phyloP scores from a whole-genome alignment of 2,888 invertebrate genomes.

The Dasypolia templi region DNA sequence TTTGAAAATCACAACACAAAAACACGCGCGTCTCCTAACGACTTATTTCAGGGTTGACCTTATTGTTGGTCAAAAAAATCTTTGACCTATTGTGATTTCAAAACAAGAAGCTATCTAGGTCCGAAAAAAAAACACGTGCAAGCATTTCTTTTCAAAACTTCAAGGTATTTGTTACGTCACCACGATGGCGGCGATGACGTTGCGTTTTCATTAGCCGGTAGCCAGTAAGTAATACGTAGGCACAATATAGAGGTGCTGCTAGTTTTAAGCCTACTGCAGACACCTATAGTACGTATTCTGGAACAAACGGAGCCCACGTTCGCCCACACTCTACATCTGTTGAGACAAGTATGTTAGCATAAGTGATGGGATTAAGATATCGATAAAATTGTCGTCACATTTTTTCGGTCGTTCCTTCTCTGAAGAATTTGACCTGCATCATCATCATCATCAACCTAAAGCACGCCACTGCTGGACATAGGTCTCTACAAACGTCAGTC shows the following conservation, averaged over 20 bases:
- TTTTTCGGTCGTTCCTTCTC: background rate
- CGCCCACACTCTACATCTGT: slow-evolving; percentile 37
- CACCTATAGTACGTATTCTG: slow-evolving; percentile 46
- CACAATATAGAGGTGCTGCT: slow-evolving; percentile 54
- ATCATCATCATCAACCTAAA: background rate
- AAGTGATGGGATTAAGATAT: slow-evolving; percentile 33
- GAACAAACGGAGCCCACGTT: slow-evolving; percentile 49
- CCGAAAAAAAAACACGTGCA: background rate
- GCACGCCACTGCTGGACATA: background rate
- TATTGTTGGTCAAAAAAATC: background rate
- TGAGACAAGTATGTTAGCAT: slow-evolving; percentile 44
- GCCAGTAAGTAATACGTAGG: slow-evolving; percentile 46
- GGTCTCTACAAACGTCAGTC: background rate
- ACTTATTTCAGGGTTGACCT: background rate
- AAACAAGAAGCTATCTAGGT: background rate
- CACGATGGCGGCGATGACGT: slow-evolving; percentile 2
- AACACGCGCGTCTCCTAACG: background rate
- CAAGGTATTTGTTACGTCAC: slow-evolving; percentile 31
- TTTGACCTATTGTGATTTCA: background rate
- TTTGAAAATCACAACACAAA: background rate
- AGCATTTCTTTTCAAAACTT: slow-evolving; percentile 3
- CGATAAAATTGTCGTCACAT: background rate
- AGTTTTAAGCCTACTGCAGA: slow-evolving; percentile 56
- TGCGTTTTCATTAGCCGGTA: slow-evolving; percentile 44
- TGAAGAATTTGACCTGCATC: background rate